Evolutionary conservation across 2,888 invertebrate genomes (phyloP).

Genomic region (Leptodirus hochenwartii): DNA sequence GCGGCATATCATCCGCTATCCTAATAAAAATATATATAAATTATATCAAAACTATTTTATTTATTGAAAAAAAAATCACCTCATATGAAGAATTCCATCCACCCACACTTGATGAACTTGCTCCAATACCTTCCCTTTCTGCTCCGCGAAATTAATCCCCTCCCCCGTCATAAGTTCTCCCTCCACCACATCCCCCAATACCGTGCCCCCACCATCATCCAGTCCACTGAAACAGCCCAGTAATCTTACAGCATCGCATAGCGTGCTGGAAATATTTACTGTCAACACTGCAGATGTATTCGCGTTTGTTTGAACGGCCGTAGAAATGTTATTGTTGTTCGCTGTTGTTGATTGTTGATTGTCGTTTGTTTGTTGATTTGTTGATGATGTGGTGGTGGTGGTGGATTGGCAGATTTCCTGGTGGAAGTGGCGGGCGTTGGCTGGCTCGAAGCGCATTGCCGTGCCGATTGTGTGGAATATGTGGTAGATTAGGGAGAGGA

Average conservation of each 20-base stretch:
- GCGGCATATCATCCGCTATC: conserved; percentile 55
- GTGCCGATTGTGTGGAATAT: conserved; percentile 91
- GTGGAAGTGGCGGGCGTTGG: conserved; percentile 95
- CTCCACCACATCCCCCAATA: no score
- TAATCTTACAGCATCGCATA: conserved; percentile 81
- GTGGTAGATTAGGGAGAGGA: conserved; percentile 62
- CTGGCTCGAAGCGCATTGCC: conserved; percentile 98
- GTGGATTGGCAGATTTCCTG: conserved; percentile 83
- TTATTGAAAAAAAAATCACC: conserved; percentile 6
- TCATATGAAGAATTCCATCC: conserved; percentile 18
- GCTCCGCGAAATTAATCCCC: no score
- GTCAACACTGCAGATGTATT: no score
- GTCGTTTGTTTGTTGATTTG: no score
- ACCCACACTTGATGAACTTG: conserved; percentile 19
- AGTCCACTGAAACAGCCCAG: conserved; percentile 90
- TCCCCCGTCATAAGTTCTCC: no score
- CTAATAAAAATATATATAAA: conserved; percentile 25
- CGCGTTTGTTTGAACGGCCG: no score
- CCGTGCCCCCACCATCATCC: no score
- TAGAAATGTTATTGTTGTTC: no score
- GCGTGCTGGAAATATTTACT: conserved; percentile 79
- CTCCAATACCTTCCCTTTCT: no score
- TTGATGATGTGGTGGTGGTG: no score
- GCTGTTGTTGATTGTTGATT: no score
- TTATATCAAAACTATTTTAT: conserved; percentile 6